Percentiles rank a stretch among this genome's conserved stretches.
Conservation (phyloP, 2,113 vertebrate species). For the Arizona elegans region DNA sequence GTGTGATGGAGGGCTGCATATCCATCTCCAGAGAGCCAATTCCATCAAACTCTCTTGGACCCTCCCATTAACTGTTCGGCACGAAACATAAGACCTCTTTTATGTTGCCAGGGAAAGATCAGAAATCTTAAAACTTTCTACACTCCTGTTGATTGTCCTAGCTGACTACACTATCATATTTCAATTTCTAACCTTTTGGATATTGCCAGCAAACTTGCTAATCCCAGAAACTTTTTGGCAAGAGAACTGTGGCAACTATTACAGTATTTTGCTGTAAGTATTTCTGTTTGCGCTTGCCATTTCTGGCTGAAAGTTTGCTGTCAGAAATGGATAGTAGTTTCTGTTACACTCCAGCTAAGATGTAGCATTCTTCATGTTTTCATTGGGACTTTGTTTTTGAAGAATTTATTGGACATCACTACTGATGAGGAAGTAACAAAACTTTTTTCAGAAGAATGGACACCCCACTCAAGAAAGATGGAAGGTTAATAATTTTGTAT, state of each 20-base stretch:
- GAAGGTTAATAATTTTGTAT: neutral
- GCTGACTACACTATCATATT: neutral
- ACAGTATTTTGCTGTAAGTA: neutral
- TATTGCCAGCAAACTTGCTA: neutral
- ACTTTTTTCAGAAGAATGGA: conserved; percentile 11
- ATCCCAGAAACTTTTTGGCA: neutral
- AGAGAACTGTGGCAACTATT: neutral
- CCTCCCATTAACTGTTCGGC: neutral
- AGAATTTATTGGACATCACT: neutral
- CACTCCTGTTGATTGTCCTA: neutral
- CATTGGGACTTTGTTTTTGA: neutral
- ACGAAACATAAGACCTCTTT: neutral
- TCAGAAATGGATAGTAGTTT: neutral
- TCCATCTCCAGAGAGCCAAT: conserved; percentile 14
- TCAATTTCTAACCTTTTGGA: neutral
- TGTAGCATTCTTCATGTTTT: neutral
- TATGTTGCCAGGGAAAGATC: conserved; percentile 2
- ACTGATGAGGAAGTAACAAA: conserved; percentile 2
- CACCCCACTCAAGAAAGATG: neutral
- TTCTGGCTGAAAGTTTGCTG: neutral
- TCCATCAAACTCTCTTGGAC: conserved; percentile 26
- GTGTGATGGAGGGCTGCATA: neutral
- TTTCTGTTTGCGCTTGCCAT: neutral
- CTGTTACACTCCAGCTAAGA: neutral
- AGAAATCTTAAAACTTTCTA: neutral